These are phyloP conservation scores for Macrochelys suwanniensis DNA, from an alignment of 2,797 vertebrate genomes.

Conservation along the genomic window DNA sequence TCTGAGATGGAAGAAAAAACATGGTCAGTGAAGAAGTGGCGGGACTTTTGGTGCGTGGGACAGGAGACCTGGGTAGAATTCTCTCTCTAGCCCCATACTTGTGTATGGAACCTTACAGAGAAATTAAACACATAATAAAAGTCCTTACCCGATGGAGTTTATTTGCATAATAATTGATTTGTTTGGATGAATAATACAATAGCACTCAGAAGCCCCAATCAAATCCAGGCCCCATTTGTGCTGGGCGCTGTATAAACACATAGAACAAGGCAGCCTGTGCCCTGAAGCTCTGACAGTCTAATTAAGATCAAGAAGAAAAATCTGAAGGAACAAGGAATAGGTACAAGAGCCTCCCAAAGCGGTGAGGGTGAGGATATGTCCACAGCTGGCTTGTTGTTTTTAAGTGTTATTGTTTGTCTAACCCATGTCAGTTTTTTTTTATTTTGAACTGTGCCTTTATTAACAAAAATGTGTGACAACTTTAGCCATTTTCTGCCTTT, in stretches of 20 bases:
- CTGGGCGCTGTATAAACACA: not conserved
- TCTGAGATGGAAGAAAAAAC: not conserved
- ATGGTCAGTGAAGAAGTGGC: not conserved
- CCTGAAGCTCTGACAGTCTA: not conserved
- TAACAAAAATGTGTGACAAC: not conserved
- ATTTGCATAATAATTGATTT: fast-evolving
- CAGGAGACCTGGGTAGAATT: not conserved
- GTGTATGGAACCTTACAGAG: fast-evolving
- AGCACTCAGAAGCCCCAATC: fast-evolving
- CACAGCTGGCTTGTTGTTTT: not conserved
- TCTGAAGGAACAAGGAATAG: not conserved
- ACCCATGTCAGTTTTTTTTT: not conserved
- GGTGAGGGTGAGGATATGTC: not conserved
- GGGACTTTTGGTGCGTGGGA: fast-evolving
- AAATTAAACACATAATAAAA: fast-evolving
- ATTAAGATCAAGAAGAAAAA: not conserved
- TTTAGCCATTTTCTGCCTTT: not conserved
- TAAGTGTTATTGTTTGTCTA: not conserved
- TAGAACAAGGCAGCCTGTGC: too few relatives aligned
- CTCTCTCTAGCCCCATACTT: fast-evolving
- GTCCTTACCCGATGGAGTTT: fast-evolving
- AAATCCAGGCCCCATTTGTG: not conserved
- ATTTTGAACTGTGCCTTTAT: not conserved
- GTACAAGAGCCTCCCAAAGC: not conserved
- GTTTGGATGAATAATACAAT: fast-evolving